Percentiles rank a stretch among this genome's conserved stretches.
phyloP scores from a whole-genome alignment of 2,888 invertebrate genomes.

The Belgica antarctica region DNA sequence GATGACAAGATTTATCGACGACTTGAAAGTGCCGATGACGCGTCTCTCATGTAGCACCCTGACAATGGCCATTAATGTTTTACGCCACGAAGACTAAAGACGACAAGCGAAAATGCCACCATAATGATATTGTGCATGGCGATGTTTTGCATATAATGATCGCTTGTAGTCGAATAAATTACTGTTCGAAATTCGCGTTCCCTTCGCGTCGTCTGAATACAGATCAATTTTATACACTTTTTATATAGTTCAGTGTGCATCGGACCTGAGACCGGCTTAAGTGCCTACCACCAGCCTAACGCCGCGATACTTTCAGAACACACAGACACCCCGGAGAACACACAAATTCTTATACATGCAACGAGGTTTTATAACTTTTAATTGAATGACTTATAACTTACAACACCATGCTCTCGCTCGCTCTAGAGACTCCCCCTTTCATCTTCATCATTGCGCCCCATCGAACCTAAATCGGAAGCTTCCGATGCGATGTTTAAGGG shows the following conservation, averaged over 20 bases:
- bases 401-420: conserved; percentile 27
- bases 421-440: no score
- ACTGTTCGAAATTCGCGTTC: conserved; percentile 21
- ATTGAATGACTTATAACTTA: conserved; percentile 44
- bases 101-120: conserved; percentile 18
- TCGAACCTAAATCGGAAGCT: conserved; percentile 42
- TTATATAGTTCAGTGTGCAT: conserved; percentile 28
- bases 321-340: conserved; percentile 34
- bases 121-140: no score
- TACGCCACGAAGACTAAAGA: background rate
- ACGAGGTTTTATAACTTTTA: conserved; percentile 40
- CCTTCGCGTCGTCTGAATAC: conserved; percentile 22
- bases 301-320: conserved; percentile 29
- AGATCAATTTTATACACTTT: conserved; percentile 35
- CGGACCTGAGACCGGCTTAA: conserved; percentile 31
- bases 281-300: conserved; percentile 35
- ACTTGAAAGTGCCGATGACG: background rate
- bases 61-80: conserved; percentile 37
- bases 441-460: conserved; percentile 32
- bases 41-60: conserved; percentile 23
- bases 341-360: conserved; percentile 31
- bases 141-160: conserved; percentile 39
- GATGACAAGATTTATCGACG: conserved; percentile 3
- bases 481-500: background rate
- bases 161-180: conserved; percentile 37